Conservation (phyloP, 1,140 invertebrate genomes). For the Matsumurasca onukii region DNA sequence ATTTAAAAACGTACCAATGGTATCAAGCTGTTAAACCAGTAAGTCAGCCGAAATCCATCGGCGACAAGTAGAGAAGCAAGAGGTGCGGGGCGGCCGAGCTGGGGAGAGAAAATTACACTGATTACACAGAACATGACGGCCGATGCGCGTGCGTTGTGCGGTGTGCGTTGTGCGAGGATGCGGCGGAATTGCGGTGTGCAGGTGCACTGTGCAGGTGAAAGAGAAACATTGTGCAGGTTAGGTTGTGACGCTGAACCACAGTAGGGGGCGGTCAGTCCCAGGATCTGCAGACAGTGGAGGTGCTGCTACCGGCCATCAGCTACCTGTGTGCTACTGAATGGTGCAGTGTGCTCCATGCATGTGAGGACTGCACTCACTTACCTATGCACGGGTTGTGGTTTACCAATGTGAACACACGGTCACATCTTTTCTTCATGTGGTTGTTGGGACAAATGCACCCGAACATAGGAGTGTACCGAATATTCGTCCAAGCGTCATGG, state of each 20-base stretch:
- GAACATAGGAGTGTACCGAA: conserved; percentile 81
- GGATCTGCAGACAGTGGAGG: no score
- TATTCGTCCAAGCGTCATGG: conserved; percentile 78
- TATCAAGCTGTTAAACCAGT: conserved; percentile 5
- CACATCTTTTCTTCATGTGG: conserved; percentile 82
- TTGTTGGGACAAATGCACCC: conserved; percentile 89
- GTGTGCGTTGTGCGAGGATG: background rate
- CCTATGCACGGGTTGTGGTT: conserved; percentile 90
- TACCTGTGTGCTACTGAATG: no score
- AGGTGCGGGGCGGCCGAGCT: conserved; percentile 10
- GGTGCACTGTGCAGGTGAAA: no score
- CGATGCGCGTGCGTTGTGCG: background rate
- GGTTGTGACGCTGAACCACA: no score
- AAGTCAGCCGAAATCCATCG: conserved; percentile 15
- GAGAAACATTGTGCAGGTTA: no score
- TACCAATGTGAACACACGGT: conserved; percentile 79
- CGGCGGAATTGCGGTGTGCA: background rate
- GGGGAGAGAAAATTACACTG: no score
- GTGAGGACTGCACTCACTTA: conserved; percentile 57
- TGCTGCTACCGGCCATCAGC: no score
- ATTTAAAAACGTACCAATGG: conserved; percentile 25
- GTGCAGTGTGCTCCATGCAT: background rate
- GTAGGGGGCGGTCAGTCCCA: no score
- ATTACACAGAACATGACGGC: background rate
- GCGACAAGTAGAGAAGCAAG: background rate